Evolutionary conservation across 2,113 vertebrate species (phyloP).

Genomic region (Onychorhynchus coronatus): DNA sequence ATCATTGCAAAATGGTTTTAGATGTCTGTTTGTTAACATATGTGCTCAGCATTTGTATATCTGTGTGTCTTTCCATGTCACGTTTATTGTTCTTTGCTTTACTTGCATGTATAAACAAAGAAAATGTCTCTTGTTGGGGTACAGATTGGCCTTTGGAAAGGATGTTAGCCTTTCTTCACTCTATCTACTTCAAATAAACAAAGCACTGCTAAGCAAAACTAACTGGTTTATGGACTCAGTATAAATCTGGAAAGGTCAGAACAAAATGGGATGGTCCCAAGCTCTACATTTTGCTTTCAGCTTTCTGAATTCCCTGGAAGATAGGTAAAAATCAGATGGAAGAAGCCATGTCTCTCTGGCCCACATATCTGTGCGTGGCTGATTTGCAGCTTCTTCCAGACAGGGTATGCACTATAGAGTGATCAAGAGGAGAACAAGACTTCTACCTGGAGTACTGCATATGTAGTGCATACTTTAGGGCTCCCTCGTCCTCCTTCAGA

Average conservation of each 20-base stretch:
- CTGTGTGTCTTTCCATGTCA: not conserved
- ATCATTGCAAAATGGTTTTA: not conserved
- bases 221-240: not conserved
- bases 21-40: not conserved
- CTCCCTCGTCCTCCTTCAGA: not conserved
- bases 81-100: not conserved
- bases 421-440: not conserved
- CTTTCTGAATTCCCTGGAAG: not conserved
- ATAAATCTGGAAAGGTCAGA: not conserved
- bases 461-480: not conserved
- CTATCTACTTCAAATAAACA: not conserved
- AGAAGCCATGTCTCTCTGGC: not conserved
- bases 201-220: not conserved
- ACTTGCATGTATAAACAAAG: not conserved
- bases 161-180: not conserved
- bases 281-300: not conserved
- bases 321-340: not conserved
- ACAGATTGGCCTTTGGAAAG: not conserved
- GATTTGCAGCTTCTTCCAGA: not conserved
- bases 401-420: not conserved
- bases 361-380: rapidly evolving
- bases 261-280: not conserved
- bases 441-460: not conserved
- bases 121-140: not conserved
- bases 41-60: not conserved